Evolutionary conservation across 2,113 vertebrate species (phyloP), one percentile per base, ranked within the genome.

Genomic region (Bungarus multicinctus): DNA sequence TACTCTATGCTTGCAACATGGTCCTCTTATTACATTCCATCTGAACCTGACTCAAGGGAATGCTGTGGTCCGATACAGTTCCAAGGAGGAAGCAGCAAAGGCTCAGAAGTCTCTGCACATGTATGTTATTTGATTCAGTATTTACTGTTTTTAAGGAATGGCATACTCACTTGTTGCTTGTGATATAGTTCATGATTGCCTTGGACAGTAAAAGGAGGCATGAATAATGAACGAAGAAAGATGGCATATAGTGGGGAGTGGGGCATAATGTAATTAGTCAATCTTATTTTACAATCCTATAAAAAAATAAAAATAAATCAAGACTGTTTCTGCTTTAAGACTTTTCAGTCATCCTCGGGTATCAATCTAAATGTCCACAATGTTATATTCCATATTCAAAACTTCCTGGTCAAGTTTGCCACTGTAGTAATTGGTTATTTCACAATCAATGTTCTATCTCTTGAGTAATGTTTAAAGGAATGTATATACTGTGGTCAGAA

Each of bases 91-190:
- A 93, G 98, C 99, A 18, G 98, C 99, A 95, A 99, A 99, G 97
- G 99, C 99, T 97, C 99, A 99, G 95, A 99, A 99, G 96, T 99
- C 99, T 97, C 98, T 99, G 97, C 99, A 99, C 98, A 99, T 99
- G 99, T 99, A 97, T 1, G 99, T 95, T 74, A 64, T 58, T 91
- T 88, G 34, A 25, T 34, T 58, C 30, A 4, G 1, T 39, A 39
- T 64, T 94, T 86, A 2, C 25, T 45, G 3, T 27, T 43, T 47
- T 60, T 58, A 0, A 0, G 1, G 30, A 55, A 53, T 74, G 4
- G 3, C 88, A 25, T 54, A 2, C 90, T 27, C 54, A 50, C 39
- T 91, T 91, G 60, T 7, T 57, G 34, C 74, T 5, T 81, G 93
- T 27, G 58, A 0, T 86, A 5, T 2, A 14, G 90, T 85, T 25